phyloP scores from a whole-genome alignment of 2,888 invertebrate genomes.

The Diogma glabrata region DNA sequence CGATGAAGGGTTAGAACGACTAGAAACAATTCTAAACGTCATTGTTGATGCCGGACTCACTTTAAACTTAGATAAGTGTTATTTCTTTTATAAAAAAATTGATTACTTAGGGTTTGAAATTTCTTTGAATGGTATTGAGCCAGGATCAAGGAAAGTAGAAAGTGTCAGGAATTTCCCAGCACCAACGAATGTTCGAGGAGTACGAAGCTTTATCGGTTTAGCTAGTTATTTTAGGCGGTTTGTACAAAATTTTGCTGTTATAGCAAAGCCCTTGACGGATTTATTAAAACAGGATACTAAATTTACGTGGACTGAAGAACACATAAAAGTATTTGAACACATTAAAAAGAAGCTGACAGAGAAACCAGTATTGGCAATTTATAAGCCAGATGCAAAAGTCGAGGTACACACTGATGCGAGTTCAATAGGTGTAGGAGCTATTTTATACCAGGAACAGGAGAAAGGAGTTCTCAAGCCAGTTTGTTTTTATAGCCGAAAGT shows the following conservation, averaged over 20 bases:
- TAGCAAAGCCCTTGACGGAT: constrained; percentile 6
- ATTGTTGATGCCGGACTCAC: constrained; percentile 9
- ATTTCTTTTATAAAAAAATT: constrained; percentile 18
- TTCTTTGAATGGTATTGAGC: constrained; percentile 14
- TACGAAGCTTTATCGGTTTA: constrained; percentile 8
- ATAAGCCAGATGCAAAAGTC: neutral
- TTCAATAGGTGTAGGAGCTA: neutral
- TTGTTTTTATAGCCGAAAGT: constrained; percentile 7
- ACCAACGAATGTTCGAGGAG: constrained; percentile 15
- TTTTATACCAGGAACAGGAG: neutral
- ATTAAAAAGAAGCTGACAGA: neutral
- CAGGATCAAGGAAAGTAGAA: constrained; percentile 15
- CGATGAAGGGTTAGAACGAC: constrained; percentile 14
- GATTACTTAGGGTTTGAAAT: constrained; percentile 20
- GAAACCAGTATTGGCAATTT: neutral
- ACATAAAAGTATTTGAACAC: neutral
- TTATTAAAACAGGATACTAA: constrained; percentile 4
- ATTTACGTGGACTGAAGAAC: neutral
- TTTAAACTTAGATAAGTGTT: constrained; percentile 16
- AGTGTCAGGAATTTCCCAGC: constrained; percentile 15
- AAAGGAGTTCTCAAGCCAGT: neutral
- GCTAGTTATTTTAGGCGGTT: constrained; percentile 8
- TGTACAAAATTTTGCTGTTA: neutral
- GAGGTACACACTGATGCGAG: neutral
- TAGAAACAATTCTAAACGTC: neutral